Base-by-base conservation (phyloP, 2,888 invertebrate species). In the Phlogophora meticulosa region DNA sequence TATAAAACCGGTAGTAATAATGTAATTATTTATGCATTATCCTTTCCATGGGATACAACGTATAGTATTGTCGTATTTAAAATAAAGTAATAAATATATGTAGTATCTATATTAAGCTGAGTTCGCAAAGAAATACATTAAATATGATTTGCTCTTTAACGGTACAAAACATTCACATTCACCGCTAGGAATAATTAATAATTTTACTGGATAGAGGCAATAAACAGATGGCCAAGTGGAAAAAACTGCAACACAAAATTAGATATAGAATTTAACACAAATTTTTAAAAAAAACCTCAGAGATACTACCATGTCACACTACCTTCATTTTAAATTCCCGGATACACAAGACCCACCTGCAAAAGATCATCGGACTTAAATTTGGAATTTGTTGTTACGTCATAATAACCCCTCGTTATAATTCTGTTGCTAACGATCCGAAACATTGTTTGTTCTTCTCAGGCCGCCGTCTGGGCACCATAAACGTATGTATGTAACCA, bases 391-490 rank as follows among this genome's bases (percentile, higher is more conserved):
- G 80, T 78, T 82, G 83, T 89, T 90, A 90, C 86, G 86, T 90
- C 91, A 92, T 94, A 94, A 94, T 92, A 92, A 90, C 87, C 87
- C 87, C 89, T 88, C 85, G 87, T 87, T 85, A 89, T 93, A 93
- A 92, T 94, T 92, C 88, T 90, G 91, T 88, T 90, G 83, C 90
- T 94, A 95, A 95, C 95, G 94, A 95, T 83, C 92, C 92, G 90
- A 93, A 90, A 93, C 93, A 92, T 89, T 95, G 95, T 95, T 95
- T 95, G 95, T 95, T 95, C 94, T 94, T 93, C 93, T 91, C 90
- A 87, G 85, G 87, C 90, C 88, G 88, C 88, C 84, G 87, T 88
- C 88, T 88, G 87, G 88, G 87, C 85, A 87, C 85, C 82, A 87
- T 91, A 93, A 93, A 92, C 90, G 92, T 87, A 90, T 85, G 87